Base-by-base conservation (phyloP, 64 coral and sea anemone species). In the Actinia tenebrosa region DNA sequence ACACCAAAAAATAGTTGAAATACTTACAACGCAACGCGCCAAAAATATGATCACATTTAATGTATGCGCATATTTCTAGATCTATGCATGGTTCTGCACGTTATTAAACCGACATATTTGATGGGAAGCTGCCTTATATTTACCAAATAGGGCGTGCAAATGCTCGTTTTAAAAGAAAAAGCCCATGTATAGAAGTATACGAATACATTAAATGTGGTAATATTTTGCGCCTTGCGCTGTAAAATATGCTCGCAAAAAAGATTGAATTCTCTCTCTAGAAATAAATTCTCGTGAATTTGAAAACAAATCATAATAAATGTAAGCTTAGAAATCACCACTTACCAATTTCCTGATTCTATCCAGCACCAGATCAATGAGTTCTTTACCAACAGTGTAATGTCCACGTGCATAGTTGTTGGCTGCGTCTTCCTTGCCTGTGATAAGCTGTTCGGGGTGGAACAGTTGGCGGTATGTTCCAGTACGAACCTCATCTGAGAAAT, bases 321-420 rank as follows among this genome's bases (percentile, higher is more conserved):
- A 50, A 50, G 47, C 47, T 50, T 50, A 50, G 7, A 50, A 50
- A 60, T 18, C 43, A 59, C 62, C 18, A 46, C 60, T 16, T 71
- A 86, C 84, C 84, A 86, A 30, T 86, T 86, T 86, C 47, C 84
- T 86, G 30, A 86, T 86, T n/a, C 46, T 86, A 45, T 86, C 84
- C 25, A 86, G 20, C 19, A 86, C 84, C 45, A 46, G 14, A 44
- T 86, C 84, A 16, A 86, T 86, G 1, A 86, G 60, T 44, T 64
- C 64, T 86, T 86, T 86, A 19, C 84, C 84, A 45, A 86, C 84
- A 17, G 84, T 86, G 84, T 86, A 86, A 20, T 86, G 84, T 9
- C 84, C 84, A 45, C 84, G 84, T 46, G 84, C 84, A 86, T 86
- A 86, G 19, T 86, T 86, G 61, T 86, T 86, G 69, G 84, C 84